A percentile compares a stretch with the other conserved stretches of the same genome.
These are phyloP conservation scores for Harlomillsia oculata DNA, from an alignment of 1,140 invertebrate genomes.

Conservation along the genomic window DNA sequence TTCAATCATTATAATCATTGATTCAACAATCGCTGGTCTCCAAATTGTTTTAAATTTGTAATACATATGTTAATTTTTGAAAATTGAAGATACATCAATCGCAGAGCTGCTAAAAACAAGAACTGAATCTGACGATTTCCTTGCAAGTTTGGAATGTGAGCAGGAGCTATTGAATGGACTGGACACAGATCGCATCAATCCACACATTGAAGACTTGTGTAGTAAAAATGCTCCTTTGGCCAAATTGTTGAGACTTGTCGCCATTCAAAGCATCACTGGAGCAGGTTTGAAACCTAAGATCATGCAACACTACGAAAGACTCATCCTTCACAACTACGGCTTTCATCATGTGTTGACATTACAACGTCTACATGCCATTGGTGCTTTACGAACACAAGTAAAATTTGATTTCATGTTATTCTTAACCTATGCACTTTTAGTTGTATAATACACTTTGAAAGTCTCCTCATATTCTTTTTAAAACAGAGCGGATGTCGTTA, in stretches of 20 bases:
- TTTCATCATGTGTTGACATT: slow-evolving; percentile 73
- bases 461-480: no score
- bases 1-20: background rate
- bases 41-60: background rate
- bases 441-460: no score
- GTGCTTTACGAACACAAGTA: slow-evolving; percentile 61
- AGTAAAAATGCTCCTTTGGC: slow-evolving; percentile 67
- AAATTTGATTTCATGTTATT: slow-evolving; percentile 15
- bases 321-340: slow-evolving; percentile 85
- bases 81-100: slow-evolving; percentile 59
- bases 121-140: slow-evolving; percentile 55
- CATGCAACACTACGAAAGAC: slow-evolving; percentile 83
- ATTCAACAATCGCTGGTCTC: background rate
- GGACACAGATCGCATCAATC: slow-evolving; percentile 76
- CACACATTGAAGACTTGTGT: slow-evolving; percentile 85
- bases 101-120: slow-evolving; percentile 65
- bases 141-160: slow-evolving; percentile 60
- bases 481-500: slow-evolving; percentile 40
- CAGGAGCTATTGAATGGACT: slow-evolving; percentile 87
- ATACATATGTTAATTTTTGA: background rate
- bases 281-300: slow-evolving; percentile 80
- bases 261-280: slow-evolving; percentile 53
- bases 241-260: slow-evolving; percentile 75
- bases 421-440: no score
- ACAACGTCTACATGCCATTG: slow-evolving; percentile 77